A percentile compares a stretch with the other conserved stretches of the same genome.
Conservation (phyloP, 2,888 invertebrate species). For the Caenorhabditis imperialis region DNA sequence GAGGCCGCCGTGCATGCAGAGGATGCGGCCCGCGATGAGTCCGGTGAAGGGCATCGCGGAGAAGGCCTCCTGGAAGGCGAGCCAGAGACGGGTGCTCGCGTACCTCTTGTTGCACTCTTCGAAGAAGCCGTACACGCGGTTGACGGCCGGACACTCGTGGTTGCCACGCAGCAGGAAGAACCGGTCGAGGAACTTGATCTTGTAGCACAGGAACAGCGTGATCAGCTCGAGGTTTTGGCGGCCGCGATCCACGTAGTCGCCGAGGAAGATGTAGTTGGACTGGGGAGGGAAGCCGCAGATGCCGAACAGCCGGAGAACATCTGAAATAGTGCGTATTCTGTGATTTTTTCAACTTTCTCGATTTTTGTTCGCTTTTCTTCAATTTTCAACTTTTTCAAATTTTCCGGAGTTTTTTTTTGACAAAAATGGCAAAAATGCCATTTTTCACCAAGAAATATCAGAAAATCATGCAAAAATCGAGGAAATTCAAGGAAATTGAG, state of each 20-base stretch:
- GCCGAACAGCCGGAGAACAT: slow-evolving; percentile 67
- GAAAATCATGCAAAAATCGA: too few species aligned
- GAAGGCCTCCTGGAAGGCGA: slow-evolving; percentile 68
- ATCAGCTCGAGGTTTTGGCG: slow-evolving; percentile 67
- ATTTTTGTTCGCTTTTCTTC: too few species aligned
- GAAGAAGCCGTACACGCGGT: slow-evolving; percentile 71
- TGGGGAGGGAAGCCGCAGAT: slow-evolving; percentile 67
- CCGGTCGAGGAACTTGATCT: slow-evolving; percentile 60
- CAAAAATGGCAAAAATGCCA: too few species aligned
- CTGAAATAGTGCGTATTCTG: too few species aligned
- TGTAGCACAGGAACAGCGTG: slow-evolving; percentile 67
- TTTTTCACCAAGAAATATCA: too few species aligned
- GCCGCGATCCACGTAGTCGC: slow-evolving; percentile 72
- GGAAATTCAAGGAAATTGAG: too few species aligned
- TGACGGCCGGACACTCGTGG: slow-evolving; percentile 67
- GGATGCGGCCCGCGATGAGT: slow-evolving; percentile 64
- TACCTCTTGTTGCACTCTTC: slow-evolving; percentile 70
- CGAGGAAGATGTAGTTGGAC: slow-evolving; percentile 71
- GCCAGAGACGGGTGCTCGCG: slow-evolving; percentile 64
- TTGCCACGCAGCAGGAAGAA: slow-evolving; percentile 70
- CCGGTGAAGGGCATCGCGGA: slow-evolving; percentile 67
- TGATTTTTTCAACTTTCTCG: too few species aligned
- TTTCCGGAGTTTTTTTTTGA: too few species aligned
- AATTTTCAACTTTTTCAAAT: too few species aligned
- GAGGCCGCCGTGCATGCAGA: slow-evolving; percentile 72